Base-by-base conservation (phyloP, 2,888 invertebrate species). In the Pollenia labialis region DNA sequence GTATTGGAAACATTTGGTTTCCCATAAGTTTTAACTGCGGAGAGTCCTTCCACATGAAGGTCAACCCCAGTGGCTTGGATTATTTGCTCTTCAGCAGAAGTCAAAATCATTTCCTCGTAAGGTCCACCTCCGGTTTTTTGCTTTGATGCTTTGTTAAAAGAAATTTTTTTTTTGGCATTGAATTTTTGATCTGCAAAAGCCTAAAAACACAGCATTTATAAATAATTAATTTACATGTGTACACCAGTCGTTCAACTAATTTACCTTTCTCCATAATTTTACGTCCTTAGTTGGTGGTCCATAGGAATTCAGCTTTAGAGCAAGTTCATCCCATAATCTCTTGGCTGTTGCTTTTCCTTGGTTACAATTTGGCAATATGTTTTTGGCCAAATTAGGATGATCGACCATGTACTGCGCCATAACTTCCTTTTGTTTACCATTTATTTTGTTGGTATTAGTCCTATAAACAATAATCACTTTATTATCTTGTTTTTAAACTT, bases 331-430 rank as follows among this genome's bases (percentile, higher is more conserved):
- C 76, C 64, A 76, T 6, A 66, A 66, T 46, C 56, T 58, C 44
- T 77, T 77, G 8, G 58, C 16, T 3, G 58, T 56, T 44, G 68
- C 40, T 11, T 56, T 77, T 48, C 56, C 66, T 64, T 77, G 77
- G 14, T 68, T 58, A 58, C 68, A 77, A 23, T 77, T 77, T 6
- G 76, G 76, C 9, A 66, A 16, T 48, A 56, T 23, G 56, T 66
- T 66, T 77, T 77, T 54, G 23, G 77, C 77, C 48, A 77, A 66
- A 32, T 64, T 52, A n/a, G 64, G 75, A 64, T 76, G 75, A 11
- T 76, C 75, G n/a, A 44, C 48, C 64, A 76, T 76, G 44, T 64
- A 76, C 11, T 64, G 64, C 2, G 75, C 44, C 52, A 64, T 46
- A 11, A n/a, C 44, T 46, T 77, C 66, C 14, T 56, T 54, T 77